Evolutionary conservation across 2,888 invertebrate species (phyloP).

Genomic region (Adela reaumurella): DNA sequence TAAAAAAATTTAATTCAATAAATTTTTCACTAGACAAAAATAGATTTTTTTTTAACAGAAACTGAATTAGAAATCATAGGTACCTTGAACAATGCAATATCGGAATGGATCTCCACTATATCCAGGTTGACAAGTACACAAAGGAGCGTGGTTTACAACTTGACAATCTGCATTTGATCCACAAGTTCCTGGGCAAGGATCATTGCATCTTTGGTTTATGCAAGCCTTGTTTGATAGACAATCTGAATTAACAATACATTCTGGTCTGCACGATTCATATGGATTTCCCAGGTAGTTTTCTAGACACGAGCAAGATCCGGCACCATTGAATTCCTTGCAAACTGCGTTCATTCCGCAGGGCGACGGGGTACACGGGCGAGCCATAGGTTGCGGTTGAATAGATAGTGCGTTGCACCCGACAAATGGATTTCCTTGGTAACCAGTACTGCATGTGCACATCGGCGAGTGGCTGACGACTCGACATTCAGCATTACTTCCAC

Average conservation of each 20-base stretch:
- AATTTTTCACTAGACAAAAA: too few species aligned
- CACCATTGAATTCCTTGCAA: slow-evolving; percentile 57
- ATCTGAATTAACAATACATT: slow-evolving; percentile 70
- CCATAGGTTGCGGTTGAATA: slow-evolving; percentile 26
- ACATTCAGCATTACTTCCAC: slow-evolving; percentile 72
- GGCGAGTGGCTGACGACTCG: slow-evolving; percentile 75
- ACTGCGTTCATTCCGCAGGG: slow-evolving; percentile 64
- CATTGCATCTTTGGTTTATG: slow-evolving; percentile 65
- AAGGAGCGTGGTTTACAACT: slow-evolving; percentile 67
- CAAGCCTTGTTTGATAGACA: slow-evolving; percentile 69
- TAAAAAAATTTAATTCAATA: too few species aligned
- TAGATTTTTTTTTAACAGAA: too few species aligned
- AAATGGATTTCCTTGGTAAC: slow-evolving; percentile 75
- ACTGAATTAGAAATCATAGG: not conserved
- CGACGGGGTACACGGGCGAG: slow-evolving; percentile 58
- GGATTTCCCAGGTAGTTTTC: slow-evolving; percentile 74
- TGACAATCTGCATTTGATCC: slow-evolving; percentile 71
- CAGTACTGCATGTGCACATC: slow-evolving; percentile 65
- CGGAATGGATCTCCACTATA: slow-evolving; percentile 75
- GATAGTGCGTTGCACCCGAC: slow-evolving; percentile 52
- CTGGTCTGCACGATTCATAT: slow-evolving; percentile 72
- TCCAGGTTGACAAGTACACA: slow-evolving; percentile 64
- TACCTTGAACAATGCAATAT: slow-evolving; percentile 56
- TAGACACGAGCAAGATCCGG: slow-evolving; percentile 66
- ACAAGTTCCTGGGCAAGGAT: slow-evolving; percentile 78